These are phyloP conservation scores for Auanema sp. DNA, from an alignment of 2,888 invertebrate species.

Conservation along the genomic window DNA sequence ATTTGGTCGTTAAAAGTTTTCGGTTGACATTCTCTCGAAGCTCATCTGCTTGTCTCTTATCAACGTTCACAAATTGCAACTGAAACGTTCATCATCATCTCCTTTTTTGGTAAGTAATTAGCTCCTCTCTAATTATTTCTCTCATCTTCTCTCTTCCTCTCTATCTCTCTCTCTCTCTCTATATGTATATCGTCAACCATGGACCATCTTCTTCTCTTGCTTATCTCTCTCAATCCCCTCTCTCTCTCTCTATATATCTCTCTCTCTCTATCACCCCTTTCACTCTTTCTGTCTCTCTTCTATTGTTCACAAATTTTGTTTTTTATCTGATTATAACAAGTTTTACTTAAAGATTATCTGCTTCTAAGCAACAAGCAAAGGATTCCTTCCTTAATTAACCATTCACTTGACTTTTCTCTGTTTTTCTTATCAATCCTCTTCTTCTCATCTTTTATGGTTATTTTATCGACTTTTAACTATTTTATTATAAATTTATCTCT, in stretches of 20 bases:
- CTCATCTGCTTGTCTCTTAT: too few relatives aligned
- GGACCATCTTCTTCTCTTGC: slow-evolving; percentile 1
- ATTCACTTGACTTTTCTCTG: not conserved
- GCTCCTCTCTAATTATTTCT: slow-evolving; percentile 13
- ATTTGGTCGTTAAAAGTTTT: too few relatives aligned
- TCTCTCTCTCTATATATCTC: slow-evolving; percentile 16
- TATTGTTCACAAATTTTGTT: not conserved
- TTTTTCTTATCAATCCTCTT: not conserved
- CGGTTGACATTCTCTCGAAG: too few relatives aligned
- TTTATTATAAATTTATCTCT: too few relatives aligned
- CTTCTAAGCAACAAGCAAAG: not conserved
- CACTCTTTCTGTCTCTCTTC: slow-evolving; percentile 10
- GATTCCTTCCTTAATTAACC: too few relatives aligned
- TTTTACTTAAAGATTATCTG: too few relatives aligned
- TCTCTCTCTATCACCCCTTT: slow-evolving; percentile 7
- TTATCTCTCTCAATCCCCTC: slow-evolving; percentile 5
- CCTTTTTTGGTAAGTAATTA: slow-evolving; percentile 4
- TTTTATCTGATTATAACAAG: too few relatives aligned
- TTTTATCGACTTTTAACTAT: too few relatives aligned
- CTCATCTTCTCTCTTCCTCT: slow-evolving; percentile 21
- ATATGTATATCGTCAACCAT: not conserved
- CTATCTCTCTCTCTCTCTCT: slow-evolving; percentile 19
- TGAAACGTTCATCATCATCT: slow-evolving; percentile 1
- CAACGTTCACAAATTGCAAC: too few relatives aligned
- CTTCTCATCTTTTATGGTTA: too few relatives aligned